Evolutionary conservation across 2,113 vertebrate species (phyloP).

Genomic region (Pygoscelis antarcticus): DNA sequence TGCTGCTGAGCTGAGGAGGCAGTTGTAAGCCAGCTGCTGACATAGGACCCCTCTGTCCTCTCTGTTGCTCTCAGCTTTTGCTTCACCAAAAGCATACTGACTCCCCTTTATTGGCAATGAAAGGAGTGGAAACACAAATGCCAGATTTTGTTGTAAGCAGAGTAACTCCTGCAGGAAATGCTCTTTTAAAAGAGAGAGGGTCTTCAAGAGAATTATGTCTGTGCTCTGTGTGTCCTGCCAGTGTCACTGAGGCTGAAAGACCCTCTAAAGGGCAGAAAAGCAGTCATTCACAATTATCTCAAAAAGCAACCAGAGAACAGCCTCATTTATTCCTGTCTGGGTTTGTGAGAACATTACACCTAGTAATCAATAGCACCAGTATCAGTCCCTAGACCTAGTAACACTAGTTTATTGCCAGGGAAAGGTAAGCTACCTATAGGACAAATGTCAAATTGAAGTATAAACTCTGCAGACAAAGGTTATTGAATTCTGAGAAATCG

Average conservation of each 20-base stretch:
- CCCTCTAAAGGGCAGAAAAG: neutral
- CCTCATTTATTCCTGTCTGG: neutral
- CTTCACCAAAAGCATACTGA: neutral
- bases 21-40: neutral
- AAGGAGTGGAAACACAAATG: neutral
- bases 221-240: neutral
- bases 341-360: neutral
- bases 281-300: neutral
- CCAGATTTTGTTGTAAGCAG: neutral
- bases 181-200: neutral
- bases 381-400: neutral
- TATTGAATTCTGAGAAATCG: neutral
- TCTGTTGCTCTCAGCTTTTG: neutral
- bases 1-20: neutral
- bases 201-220: neutral
- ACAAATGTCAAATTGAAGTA: neutral
- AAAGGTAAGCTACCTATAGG: neutral
- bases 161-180: neutral
- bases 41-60: neutral
- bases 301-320: neutral
- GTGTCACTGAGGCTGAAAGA: neutral
- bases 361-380: neutral
- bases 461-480: neutral
- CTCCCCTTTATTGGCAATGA: neutral
- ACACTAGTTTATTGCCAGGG: neutral